phyloP scores from a whole-genome alignment of 2,797 vertebrate genomes.

The Sebastes iracundus region DNA sequence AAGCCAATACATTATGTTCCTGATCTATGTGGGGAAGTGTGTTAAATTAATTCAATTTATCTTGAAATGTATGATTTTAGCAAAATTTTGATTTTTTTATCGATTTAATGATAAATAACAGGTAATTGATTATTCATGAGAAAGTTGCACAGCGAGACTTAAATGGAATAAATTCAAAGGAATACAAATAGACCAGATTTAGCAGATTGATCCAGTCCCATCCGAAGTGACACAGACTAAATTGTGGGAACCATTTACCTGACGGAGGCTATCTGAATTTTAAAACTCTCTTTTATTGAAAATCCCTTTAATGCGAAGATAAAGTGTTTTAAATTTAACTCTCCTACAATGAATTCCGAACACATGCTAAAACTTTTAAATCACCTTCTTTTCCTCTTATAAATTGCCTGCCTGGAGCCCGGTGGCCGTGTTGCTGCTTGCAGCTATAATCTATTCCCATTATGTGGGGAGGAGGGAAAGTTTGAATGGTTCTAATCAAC shows the following conservation, averaged over 20 bases:
- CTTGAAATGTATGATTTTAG: background rate
- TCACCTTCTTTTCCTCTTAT: slow-evolving; percentile 33
- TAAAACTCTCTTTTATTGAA: slow-evolving; percentile 47
- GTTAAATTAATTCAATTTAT: background rate
- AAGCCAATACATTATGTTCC: background rate
- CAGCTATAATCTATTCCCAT: slow-evolving; percentile 57
- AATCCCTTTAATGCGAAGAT: slow-evolving; percentile 35
- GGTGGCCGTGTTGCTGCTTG: slow-evolving; percentile 30
- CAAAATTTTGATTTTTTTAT: slow-evolving; percentile 10
- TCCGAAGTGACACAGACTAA: slow-evolving; percentile 16
- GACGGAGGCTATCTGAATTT: slow-evolving; percentile 38
- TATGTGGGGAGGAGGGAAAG: slow-evolving; percentile 43
- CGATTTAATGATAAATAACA: background rate
- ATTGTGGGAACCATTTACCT: slow-evolving; percentile 36
- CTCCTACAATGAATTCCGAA: slow-evolving; percentile 29
- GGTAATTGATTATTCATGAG: slow-evolving; percentile 10
- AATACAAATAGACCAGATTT: slow-evolving; percentile 9
- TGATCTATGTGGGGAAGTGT: background rate
- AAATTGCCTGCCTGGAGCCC: slow-evolving; percentile 39
- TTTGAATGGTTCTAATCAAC: slow-evolving; percentile 64
- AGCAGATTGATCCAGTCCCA: slow-evolving; percentile 1
- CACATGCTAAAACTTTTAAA: slow-evolving; percentile 53
- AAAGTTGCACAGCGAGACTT: slow-evolving; percentile 11
- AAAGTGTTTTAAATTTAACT: slow-evolving; percentile 45
- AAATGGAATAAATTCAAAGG: background rate